phyloP scores from a whole-genome alignment of 2,113 vertebrate genomes.

The Gymnocephalus cernua region DNA sequence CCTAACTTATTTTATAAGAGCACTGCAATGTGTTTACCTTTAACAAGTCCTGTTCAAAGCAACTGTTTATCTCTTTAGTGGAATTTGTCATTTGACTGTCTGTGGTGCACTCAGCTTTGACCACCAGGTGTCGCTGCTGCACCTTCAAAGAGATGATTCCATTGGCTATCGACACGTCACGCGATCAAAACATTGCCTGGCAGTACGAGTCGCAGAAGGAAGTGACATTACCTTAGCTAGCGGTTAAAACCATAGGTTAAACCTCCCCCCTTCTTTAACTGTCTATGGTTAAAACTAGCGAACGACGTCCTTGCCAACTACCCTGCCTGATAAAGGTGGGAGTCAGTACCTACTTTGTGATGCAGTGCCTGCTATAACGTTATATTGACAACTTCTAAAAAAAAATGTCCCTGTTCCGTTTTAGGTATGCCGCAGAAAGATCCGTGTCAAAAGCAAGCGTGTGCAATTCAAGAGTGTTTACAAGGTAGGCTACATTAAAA shows the following conservation, averaged over 20 bases:
- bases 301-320: not conserved
- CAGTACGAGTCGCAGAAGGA: not conserved
- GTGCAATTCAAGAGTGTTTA: slow-evolving; percentile 78
- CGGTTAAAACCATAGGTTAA: not conserved
- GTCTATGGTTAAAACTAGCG: not conserved
- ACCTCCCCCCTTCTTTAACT: no score
- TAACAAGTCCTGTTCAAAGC: not conserved
- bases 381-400: not conserved
- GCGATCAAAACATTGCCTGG: slow-evolving; percentile 48
- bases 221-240: not conserved
- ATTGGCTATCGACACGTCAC: slow-evolving; percentile 44
- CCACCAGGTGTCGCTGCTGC: slow-evolving; percentile 55
- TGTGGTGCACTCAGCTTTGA: not conserved
- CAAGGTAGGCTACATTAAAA: slow-evolving; percentile 63
- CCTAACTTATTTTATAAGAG: not conserved
- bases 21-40: not conserved
- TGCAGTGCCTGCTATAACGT: not conserved
- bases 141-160: not conserved
- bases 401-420: slow-evolving; percentile 7
- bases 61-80: not conserved
- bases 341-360: not conserved
- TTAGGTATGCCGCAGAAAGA: slow-evolving; percentile 77
- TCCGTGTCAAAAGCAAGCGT: slow-evolving; percentile 79
- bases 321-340: slow-evolving; percentile 13
- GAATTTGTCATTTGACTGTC: not conserved